Evolutionary conservation across 2,797 vertebrate genomes (phyloP).

Genomic region (Chiloscyllium punctatum): DNA sequence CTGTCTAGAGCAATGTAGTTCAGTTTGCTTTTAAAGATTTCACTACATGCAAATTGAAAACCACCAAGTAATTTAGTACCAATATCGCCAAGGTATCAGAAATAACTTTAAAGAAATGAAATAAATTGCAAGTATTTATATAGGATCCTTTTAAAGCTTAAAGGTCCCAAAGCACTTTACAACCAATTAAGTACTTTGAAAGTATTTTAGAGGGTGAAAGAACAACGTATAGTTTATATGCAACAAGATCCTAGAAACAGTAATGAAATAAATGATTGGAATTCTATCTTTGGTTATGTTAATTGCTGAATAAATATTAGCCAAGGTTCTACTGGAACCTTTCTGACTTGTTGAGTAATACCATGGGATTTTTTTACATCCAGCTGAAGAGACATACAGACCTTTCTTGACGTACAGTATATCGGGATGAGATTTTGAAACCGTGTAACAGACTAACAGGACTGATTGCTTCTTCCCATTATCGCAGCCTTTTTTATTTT

Average conservation of each 20-base stretch:
- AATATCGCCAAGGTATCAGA: background rate
- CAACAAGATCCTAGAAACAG: too few relatives aligned
- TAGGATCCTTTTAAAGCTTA: background rate
- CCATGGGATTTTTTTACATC: background rate
- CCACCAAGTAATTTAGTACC: background rate
- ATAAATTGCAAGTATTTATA: background rate
- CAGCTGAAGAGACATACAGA: background rate
- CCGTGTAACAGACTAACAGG: background rate
- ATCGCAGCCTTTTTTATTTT: background rate
- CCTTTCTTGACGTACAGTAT: too few relatives aligned
- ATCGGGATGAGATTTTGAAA: too few relatives aligned
- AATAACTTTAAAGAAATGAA: background rate
- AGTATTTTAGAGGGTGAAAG: too few relatives aligned
- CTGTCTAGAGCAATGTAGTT: background rate
- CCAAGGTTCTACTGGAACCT: background rate
- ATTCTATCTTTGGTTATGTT: background rate
- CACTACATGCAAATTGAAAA: background rate
- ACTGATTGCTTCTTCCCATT: background rate
- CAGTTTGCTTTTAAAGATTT: background rate
- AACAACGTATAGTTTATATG: too few relatives aligned
- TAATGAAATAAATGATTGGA: background rate
- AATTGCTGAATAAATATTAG: background rate
- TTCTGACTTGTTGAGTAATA: background rate
- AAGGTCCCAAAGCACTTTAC: background rate
- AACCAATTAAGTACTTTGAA: background rate